phyloP scores from a whole-genome alignment of 2,113 vertebrate species.

The Pipa parva region DNA sequence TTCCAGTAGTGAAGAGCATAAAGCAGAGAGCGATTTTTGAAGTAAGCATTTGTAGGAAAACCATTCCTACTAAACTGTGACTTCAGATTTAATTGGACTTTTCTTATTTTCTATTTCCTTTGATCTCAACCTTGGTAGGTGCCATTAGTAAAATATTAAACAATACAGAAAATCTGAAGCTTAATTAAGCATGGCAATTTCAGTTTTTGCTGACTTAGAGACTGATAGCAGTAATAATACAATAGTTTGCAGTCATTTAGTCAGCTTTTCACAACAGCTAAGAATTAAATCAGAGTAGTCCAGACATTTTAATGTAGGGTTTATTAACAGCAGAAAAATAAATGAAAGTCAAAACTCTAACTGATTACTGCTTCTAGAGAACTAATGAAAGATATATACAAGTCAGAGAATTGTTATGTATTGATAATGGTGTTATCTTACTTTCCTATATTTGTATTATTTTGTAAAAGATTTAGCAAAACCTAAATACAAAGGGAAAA shows the following conservation, averaged over 20 bases:
- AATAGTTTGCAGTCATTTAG: slow-evolving; percentile 4
- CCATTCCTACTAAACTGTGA: no score
- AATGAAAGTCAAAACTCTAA: background rate
- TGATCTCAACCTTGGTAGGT: background rate
- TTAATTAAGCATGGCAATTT: background rate
- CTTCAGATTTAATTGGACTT: background rate
- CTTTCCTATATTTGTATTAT: background rate
- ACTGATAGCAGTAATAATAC: slow-evolving; percentile 1
- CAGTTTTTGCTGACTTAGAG: background rate
- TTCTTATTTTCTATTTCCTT: background rate
- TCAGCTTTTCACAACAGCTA: slow-evolving; percentile 1
- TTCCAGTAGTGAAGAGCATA: no score
- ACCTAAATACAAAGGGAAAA: no score
- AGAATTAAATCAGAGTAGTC: slow-evolving; percentile 15
- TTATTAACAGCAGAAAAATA: slow-evolving; percentile 6
- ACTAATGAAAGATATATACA: no score
- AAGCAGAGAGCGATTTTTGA: no score
- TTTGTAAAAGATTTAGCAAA: no score
- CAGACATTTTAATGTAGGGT: slow-evolving; percentile 20
- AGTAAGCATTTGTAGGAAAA: no score
- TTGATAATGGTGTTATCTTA: no score
- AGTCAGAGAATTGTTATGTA: no score
- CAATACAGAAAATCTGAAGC: background rate
- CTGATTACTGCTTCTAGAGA: no score
- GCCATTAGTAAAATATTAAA: background rate